Evolutionary conservation across 37 sponge, comb jelly and placozoan genomes (phyloP).

Genomic region (Axinella damicornis): DNA sequence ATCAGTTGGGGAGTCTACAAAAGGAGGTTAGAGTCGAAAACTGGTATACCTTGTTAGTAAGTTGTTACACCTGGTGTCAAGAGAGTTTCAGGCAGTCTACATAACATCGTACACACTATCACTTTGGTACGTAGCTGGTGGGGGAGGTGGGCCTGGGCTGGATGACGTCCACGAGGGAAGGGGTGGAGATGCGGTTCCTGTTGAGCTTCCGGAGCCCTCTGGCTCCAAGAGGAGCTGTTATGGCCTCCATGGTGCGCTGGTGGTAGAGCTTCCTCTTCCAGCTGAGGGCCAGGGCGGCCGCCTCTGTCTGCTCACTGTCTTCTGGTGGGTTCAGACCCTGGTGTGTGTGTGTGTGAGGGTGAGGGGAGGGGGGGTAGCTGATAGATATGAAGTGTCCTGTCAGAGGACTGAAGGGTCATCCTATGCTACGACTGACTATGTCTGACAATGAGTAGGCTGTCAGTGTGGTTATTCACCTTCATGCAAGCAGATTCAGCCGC

Average conservation of each 20-base stretch:
- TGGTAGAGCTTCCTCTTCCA: slow-evolving; percentile 85
- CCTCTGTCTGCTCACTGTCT: slow-evolving; percentile 20
- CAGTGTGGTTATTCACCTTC: slow-evolving; percentile 57
- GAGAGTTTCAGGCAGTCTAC: no score
- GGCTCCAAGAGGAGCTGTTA: slow-evolving; percentile 64
- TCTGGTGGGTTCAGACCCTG: not conserved
- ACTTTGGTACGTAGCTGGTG: not conserved
- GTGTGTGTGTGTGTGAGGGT: not conserved
- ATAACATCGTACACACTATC: no score
- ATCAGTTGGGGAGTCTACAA: no score
- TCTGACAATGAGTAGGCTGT: no score
- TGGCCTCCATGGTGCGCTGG: slow-evolving; percentile 72
- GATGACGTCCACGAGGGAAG: slow-evolving; percentile 45
- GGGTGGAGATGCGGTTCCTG: slow-evolving; percentile 39
- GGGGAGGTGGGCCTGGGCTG: not conserved
- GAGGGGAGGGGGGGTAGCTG: not conserved
- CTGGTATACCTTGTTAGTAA: no score
- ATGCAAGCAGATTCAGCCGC: slow-evolving; percentile 94
- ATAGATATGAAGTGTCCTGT: no score
- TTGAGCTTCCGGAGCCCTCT: slow-evolving; percentile 79
- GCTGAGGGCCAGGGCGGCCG: slow-evolving; percentile 49
- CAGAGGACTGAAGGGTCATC: no score
- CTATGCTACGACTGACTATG: no score
- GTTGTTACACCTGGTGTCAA: no score
- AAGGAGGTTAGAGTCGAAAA: no score